Evolutionary conservation across 2,113 vertebrate species (phyloP), one percentile per base, ranked within the genome.

Genomic region (Thryonomys swinderianus): DNA sequence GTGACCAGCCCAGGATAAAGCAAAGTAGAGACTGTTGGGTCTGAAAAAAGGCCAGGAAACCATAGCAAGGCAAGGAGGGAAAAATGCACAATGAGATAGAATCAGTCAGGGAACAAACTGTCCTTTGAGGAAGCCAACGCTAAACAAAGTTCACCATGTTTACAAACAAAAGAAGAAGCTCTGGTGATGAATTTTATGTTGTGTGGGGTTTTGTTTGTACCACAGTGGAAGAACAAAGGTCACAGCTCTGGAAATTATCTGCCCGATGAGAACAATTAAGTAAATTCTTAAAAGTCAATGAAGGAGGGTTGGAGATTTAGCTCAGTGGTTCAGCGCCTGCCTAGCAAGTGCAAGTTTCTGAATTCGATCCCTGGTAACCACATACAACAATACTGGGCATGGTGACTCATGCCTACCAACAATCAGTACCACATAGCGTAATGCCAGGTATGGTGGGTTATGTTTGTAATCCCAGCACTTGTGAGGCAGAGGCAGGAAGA

Each of bases 21-120:
- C 57, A n/a, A 66, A 83, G 32, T 74, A 73, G 32, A 74, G 40
- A 48, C 74, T 57, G 80, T 73, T 55, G 59, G 57, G 69, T 88
- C 81, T 45, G 80, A 90, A 57, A 40, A 87, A 61, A 96, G 57
- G 9, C 51, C 88, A 48, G 45, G n/a, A 82, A 81, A 78, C 42
- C 8, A 61, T 74, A 74, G 2, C 23, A 57, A 55, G 85, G 34
- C 27, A 25, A 45, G 59, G 55, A 85, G 71, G 48, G 32, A 48
- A 85, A 69, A 67, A 45, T 30, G n/a, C 59, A 86, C 40, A 83
- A 21, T 34, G 37, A 73, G 18, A 73, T 3, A 10, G 45, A 20
- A 37, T 34, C 30, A 18, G 25, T 67, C 74, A 32, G 40, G 27
- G 79, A 87, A 51, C 76, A 94, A 59, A 34, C 18, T 69, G 25